A percentile compares a stretch with the other conserved stretches of the same genome.
phyloP scores from a whole-genome alignment of 1,140 invertebrate genomes.

The Lepidotrigona ventralis region DNA sequence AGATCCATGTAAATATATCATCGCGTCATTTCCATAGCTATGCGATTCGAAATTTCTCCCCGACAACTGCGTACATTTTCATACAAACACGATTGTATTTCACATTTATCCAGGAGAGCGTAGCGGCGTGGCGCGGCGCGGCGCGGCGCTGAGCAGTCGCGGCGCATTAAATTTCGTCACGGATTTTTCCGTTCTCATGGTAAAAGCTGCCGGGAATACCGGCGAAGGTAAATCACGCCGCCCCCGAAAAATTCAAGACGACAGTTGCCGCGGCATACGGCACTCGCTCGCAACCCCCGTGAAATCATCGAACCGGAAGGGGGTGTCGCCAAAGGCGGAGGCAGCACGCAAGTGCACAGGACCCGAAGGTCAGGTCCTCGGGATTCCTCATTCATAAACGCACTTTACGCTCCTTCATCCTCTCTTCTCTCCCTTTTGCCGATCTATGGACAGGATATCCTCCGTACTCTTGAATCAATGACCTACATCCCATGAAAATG shows the following conservation, averaged over 20 bases:
- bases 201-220: neutral
- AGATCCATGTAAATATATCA: too few species aligned
- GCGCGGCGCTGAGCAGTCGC: neutral
- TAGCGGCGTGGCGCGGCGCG: too few species aligned
- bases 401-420: constrained; percentile 66
- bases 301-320: constrained; percentile 73
- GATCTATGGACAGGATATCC: constrained; percentile 76
- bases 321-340: constrained; percentile 69
- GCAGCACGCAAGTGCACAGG: constrained; percentile 70
- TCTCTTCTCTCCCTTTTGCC: constrained; percentile 35
- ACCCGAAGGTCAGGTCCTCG: constrained; percentile 58
- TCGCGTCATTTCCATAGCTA: too few species aligned
- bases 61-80: too few species aligned
- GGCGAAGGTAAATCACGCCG: constrained; percentile 24
- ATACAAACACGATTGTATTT: neutral
- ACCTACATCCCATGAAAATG: constrained; percentile 68
- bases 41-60: neutral
- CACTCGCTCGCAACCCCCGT: constrained; percentile 42
- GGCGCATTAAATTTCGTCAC: neutral
- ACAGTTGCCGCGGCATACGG: constrained; percentile 59
- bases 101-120: neutral
- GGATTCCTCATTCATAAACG: constrained; percentile 67
- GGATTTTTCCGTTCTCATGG: constrained; percentile 14
- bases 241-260: constrained; percentile 52
- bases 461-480: constrained; percentile 66